phyloP scores from a whole-genome alignment of 2,888 invertebrate species.

The Syrphus vitripennis region DNA sequence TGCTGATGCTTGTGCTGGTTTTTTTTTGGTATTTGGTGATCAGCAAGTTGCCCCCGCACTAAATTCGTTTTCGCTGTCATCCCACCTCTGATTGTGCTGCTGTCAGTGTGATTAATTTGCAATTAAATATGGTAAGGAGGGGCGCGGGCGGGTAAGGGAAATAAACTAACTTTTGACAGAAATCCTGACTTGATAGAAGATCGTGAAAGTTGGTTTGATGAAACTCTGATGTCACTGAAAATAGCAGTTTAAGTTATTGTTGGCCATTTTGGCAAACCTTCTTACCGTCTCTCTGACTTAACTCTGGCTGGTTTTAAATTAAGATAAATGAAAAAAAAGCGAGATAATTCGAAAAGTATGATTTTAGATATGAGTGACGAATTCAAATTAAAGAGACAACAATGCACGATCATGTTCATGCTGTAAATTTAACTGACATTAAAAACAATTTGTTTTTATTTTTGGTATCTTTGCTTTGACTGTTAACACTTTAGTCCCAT shows the following conservation, averaged over 20 bases:
- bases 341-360: no score
- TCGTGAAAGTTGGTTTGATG: constrained; percentile 37
- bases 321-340: no score
- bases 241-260: constrained; percentile 5
- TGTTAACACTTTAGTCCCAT: no score
- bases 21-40: constrained; percentile 6
- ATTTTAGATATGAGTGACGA: no score
- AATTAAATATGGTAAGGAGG: constrained; percentile 57
- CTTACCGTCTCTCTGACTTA: no score
- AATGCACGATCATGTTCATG: no score
- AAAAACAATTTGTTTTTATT: no score
- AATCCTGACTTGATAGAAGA: constrained; percentile 31
- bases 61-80: constrained; percentile 40
- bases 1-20: background rate
- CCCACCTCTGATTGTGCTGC: constrained; percentile 30
- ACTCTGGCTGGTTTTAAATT: no score
- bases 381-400: no score
- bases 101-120: constrained; percentile 62
- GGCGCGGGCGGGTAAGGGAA: constrained; percentile 17
- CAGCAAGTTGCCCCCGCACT: constrained; percentile 35
- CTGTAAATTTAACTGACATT: no score
- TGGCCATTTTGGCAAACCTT: background rate
- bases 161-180: background rate
- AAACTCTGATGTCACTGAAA: constrained; percentile 52
- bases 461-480: no score